Evolutionary conservation across 2,797 vertebrate genomes (phyloP).

Genomic region (Lagothrix lagotricha): DNA sequence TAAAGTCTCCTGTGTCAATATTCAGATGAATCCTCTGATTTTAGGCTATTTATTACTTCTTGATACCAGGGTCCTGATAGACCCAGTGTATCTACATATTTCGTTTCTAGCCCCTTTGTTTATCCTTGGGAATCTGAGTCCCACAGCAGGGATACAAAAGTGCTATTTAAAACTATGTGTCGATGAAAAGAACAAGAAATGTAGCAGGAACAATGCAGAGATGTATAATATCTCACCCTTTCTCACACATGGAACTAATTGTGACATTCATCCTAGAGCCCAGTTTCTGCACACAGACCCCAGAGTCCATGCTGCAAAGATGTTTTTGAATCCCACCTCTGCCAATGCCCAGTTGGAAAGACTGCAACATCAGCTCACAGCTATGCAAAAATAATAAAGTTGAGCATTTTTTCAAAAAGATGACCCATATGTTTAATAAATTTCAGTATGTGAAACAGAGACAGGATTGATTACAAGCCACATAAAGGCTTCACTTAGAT

Average conservation of each 20-base stretch:
- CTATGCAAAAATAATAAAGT: slow-evolving; percentile 54
- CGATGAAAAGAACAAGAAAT: not conserved
- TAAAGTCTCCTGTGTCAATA: not conserved
- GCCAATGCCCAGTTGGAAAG: slow-evolving; percentile 30
- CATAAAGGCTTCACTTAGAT: not conserved
- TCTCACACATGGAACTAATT: slow-evolving; percentile 73
- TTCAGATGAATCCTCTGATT: slow-evolving; percentile 57
- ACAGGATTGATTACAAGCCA: slow-evolving; percentile 15
- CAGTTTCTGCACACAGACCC: not conserved
- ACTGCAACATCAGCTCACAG: slow-evolving; percentile 4
- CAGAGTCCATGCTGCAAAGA: not conserved
- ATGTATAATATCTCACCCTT: slow-evolving; percentile 8
- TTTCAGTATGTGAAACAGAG: not conserved
- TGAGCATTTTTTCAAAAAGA: slow-evolving; percentile 6
- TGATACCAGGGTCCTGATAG: not conserved
- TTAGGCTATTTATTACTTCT: slow-evolving; percentile 28
- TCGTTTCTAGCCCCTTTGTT: slow-evolving; percentile 56
- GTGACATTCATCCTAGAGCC: not conserved
- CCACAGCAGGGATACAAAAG: slow-evolving; percentile 52
- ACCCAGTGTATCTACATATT: slow-evolving; percentile 48
- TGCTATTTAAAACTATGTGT: slow-evolving; percentile 62
- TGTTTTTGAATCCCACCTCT: slow-evolving; percentile 40
- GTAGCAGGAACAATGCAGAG: slow-evolving; percentile 33
- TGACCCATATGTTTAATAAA: slow-evolving; percentile 56
- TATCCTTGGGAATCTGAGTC: slow-evolving; percentile 64